A percentile compares a stretch with the other conserved stretches of the same genome.
phyloP scores from a whole-genome alignment of 2,113 vertebrate species.

The Gobio gobio region DNA sequence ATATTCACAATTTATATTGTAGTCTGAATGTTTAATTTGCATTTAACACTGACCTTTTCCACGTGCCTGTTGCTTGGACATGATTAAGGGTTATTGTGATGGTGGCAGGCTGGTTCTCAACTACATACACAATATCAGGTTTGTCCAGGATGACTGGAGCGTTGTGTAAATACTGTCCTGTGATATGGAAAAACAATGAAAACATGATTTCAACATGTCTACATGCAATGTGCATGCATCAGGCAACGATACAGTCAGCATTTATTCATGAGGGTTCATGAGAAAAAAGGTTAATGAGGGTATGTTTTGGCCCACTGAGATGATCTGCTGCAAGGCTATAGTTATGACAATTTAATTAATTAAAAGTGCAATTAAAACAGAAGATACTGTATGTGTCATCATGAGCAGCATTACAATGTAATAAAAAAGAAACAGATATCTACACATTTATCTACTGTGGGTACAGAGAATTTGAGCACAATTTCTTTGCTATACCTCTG shows the following conservation, averaged over 20 bases:
- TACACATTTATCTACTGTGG: not conserved
- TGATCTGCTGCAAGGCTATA: not conserved
- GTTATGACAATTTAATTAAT: not conserved
- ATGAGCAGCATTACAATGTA: not conserved
- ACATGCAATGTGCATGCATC: not conserved
- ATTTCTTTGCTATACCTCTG: slow-evolving; percentile 71
- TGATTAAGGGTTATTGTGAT: slow-evolving; percentile 90
- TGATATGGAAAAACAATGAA: not conserved
- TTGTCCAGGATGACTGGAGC: slow-evolving; percentile 87
- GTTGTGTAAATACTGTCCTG: slow-evolving; percentile 87
- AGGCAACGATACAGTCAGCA: not conserved
- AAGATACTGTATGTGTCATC: not conserved
- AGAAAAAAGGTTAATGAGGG: not conserved
- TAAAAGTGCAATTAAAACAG: not conserved
- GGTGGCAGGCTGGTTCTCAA: slow-evolving; percentile 85
- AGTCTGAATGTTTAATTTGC: not conserved
- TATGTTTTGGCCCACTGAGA: not conserved
- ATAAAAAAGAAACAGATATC: not conserved
- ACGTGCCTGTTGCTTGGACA: slow-evolving; percentile 85
- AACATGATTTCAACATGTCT: not conserved
- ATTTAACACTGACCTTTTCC: slow-evolving; percentile 82
- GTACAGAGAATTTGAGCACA: not conserved
- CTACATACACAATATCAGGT: slow-evolving; percentile 85
- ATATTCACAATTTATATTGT: not conserved
- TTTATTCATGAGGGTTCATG: not conserved